Percentiles rank a stretch among this genome's conserved stretches.
phyloP scores from a whole-genome alignment of 2,113 vertebrate genomes.

The Pitta sordida region DNA sequence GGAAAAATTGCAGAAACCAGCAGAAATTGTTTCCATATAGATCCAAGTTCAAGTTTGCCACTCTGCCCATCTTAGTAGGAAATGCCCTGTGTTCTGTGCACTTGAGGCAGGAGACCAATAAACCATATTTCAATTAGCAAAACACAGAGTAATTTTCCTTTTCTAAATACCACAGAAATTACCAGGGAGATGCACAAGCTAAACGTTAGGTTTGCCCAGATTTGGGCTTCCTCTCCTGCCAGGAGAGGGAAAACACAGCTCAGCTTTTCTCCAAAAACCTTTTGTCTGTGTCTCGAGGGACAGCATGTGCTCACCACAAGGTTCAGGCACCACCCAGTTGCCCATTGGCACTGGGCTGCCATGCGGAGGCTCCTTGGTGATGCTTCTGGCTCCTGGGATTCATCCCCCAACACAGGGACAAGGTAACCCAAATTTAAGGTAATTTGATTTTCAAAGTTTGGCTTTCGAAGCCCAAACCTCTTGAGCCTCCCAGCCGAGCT shows the following conservation, averaged over 20 bases:
- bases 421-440: not conserved
- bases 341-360: not conserved
- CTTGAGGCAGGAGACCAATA: not conserved
- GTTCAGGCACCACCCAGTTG: not conserved
- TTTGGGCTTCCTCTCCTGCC: not conserved
- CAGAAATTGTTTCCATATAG: not conserved
- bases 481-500: accelerated
- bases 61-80: not conserved
- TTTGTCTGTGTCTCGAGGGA: not conserved
- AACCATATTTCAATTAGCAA: not conserved
- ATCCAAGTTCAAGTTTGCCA: not conserved
- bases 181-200: not conserved
- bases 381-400: not conserved
- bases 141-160: not conserved
- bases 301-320: not conserved
- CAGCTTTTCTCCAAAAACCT: not conserved
- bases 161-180: not conserved
- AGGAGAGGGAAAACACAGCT: not conserved
- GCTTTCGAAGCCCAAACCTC: not conserved
- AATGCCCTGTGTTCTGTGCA: not conserved
- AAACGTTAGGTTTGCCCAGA: not conserved
- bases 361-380: not conserved
- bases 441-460: too few relatives aligned
- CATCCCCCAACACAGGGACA: accelerated
- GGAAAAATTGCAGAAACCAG: not conserved